Evolutionary conservation across 2,113 vertebrate species (phyloP).

Genomic region (Rhombomys opimus): DNA sequence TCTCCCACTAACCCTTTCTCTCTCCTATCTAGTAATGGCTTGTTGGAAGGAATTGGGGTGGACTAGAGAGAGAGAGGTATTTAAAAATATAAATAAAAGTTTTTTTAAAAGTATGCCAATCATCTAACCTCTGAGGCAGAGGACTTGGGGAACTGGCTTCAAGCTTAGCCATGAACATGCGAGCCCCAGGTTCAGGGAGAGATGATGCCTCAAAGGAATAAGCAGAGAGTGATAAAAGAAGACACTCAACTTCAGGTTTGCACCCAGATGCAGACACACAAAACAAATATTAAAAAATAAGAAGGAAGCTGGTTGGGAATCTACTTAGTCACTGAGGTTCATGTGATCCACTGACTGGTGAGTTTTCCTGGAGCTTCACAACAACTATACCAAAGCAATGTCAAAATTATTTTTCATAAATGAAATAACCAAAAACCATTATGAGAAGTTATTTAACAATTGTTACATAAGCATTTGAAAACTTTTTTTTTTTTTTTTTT

Average conservation of each 20-base stretch:
- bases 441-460: not conserved
- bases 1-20: too few species aligned
- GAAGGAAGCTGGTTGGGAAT: not conserved
- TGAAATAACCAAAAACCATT: not conserved
- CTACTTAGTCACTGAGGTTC: not conserved
- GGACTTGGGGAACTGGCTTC: too few species aligned
- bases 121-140: not conserved
- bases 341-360: not conserved
- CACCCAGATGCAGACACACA: not conserved
- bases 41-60: too few species aligned
- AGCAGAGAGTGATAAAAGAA: not conserved
- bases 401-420: not conserved
- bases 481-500: not conserved
- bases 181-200: not conserved
- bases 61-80: too few species aligned
- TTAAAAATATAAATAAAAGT: too few species aligned
- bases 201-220: not conserved
- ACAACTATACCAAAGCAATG: constrained; percentile 10
- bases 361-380: not conserved
- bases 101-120: too few species aligned
- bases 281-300: not conserved
- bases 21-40: too few species aligned
- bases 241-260: not conserved
- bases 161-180: not conserved
- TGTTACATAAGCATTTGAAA: not conserved